Base-by-base conservation (phyloP, 2,113 vertebrate genomes). In the Centropus bengalensis region DNA sequence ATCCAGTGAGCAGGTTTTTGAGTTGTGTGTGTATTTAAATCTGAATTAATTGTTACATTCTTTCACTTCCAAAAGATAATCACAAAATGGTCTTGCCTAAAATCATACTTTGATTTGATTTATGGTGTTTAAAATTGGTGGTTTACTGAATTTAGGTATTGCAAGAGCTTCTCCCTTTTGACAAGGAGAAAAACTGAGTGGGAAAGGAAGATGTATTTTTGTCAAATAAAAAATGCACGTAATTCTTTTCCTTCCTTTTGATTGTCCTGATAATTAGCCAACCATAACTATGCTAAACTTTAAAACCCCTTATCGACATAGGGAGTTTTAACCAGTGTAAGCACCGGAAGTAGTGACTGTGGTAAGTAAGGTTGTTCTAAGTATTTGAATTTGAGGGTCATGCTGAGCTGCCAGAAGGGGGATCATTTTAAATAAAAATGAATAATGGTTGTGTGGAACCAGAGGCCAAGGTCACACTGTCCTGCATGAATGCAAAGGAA, bases 61-160 rank as follows among this genome's bases (percentile, higher is more conserved):
- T 44, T 82, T n/a, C 13, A 7, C 20, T 85, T 93, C 68, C 30
- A 89, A 73, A 30, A 47, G 0, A 23, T 58, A 12, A 14, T 56
- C 5, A 59, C 21, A 14, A 77, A 59, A 47, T 56, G 5, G 1
- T 44, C 13, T 14, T 1, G 19, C 40, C 10, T 14, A 17, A 54
- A 64, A 24, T 4, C 23, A 6, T 2, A 2, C 5, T 60, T 77
- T 52, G 33, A 2, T 71, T 64, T 73, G 4, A 0, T n/a, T 68
- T 52, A 32, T 30, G 40, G 17, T 3, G 51, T 51, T 86, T 76
- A 21, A 69, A 56, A 26, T 51, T 15, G 3, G 1, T 47, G 2
- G 3, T 45, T 85, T 83, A 42, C 26, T 40, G 42, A 18, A 18
- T 45, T n/a, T 6, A 44, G 21, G 4, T 59, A 23, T 27, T 28